Conservation (phyloP, 2,113 vertebrate genomes). For the Probosciger aterrimus region DNA sequence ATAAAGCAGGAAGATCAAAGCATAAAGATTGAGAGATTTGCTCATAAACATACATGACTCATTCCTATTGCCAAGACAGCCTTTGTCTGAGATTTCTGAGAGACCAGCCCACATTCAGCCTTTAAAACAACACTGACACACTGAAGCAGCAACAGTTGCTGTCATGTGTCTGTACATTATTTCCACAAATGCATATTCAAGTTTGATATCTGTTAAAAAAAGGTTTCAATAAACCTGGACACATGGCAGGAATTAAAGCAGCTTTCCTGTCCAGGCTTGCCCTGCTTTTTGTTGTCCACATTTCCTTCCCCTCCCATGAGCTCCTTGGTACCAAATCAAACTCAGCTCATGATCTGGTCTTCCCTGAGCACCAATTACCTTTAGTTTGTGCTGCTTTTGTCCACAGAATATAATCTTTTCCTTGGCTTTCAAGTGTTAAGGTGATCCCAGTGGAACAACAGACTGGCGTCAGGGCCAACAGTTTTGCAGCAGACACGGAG, state of each 20-base stretch:
- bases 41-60: background rate
- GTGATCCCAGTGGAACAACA: conserved; percentile 88
- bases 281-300: background rate
- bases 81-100: background rate
- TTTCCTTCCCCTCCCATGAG: background rate
- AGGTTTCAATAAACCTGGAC: background rate
- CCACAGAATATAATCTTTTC: conserved; percentile 86
- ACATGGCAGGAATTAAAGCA: background rate
- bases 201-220: background rate
- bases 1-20: background rate
- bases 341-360: background rate
- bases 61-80: background rate
- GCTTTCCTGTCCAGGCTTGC: background rate
- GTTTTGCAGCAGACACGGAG: conserved; percentile 89
- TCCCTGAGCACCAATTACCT: conserved; percentile 54
- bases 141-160: background rate
- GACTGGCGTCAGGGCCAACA: conserved; percentile 87
- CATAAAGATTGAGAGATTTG: background rate
- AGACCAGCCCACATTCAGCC: background rate
- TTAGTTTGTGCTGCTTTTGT: conserved; percentile 76
- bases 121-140: background rate
- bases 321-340: background rate
- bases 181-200: background rate
- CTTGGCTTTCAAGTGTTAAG: conserved; percentile 78
- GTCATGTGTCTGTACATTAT: background rate